A percentile compares a stretch with the other conserved stretches of the same genome.
Conservation (phyloP, 2,113 vertebrate genomes). For the Corythornis cristatus region DNA sequence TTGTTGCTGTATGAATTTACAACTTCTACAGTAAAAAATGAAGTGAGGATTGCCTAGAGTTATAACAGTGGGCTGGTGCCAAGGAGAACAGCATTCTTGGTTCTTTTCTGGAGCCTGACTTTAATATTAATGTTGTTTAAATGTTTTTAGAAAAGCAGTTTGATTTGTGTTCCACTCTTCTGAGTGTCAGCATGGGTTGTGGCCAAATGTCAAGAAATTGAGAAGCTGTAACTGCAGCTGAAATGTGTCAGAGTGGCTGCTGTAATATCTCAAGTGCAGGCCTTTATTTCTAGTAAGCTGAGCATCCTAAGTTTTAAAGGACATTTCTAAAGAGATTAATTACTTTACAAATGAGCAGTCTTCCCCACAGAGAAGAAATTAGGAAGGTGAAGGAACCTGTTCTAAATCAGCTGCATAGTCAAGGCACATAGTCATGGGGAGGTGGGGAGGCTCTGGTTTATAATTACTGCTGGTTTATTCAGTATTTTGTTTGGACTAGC, state of each 20-base stretch:
- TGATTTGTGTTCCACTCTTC: not conserved
- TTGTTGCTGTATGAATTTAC: not conserved
- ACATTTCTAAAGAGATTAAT: not conserved
- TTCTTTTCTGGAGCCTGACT: not conserved
- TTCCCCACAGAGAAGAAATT: not conserved
- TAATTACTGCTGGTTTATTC: not conserved
- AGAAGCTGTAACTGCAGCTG: not conserved
- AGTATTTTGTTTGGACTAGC: not conserved
- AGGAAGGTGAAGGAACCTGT: not conserved
- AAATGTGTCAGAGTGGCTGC: not conserved
- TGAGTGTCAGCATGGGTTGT: constrained; percentile 9
- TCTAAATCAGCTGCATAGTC: not conserved
- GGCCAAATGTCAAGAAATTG: constrained; percentile 22
- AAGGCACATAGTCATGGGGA: not conserved
- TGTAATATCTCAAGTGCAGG: not conserved
- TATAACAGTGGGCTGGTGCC: not conserved
- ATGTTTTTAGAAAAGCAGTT: constrained; percentile 10
- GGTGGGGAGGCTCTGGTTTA: not conserved
- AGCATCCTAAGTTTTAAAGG: not conserved
- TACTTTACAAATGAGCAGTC: constrained; percentile 6
- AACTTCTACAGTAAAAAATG: not conserved
- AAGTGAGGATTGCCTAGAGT: not conserved
- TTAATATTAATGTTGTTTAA: constrained; percentile 44
- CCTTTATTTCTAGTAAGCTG: not conserved
- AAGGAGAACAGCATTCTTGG: not conserved